phyloP scores from a whole-genome alignment of 2,797 vertebrate genomes.

The Enteromius viviparus region DNA sequence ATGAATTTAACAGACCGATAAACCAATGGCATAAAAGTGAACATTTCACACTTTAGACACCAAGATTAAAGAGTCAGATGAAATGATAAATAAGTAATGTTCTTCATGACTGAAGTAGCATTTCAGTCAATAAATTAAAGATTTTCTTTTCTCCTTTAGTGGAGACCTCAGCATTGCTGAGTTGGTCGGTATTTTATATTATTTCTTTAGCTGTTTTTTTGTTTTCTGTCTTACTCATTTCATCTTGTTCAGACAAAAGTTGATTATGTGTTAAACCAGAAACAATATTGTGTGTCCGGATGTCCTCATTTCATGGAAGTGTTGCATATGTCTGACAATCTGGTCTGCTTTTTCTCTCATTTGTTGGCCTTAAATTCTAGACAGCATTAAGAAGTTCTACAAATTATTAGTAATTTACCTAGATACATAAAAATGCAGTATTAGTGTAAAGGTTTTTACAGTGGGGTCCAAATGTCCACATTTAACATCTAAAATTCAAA shows the following conservation, averaged over 20 bases:
- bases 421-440: background rate
- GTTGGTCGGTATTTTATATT: slow-evolving; percentile 22
- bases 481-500: background rate
- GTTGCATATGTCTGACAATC: slow-evolving; percentile 48
- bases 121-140: slow-evolving; percentile 38
- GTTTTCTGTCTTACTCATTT: slow-evolving; percentile 49
- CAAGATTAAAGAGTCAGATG: slow-evolving; percentile 36
- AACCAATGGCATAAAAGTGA: slow-evolving; percentile 41
- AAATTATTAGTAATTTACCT: background rate
- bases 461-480: slow-evolving; percentile 7
- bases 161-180: slow-evolving; percentile 48
- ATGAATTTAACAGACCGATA: slow-evolving; percentile 38
- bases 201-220: slow-evolving; percentile 38
- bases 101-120: slow-evolving; percentile 27
- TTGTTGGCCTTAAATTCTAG: slow-evolving; percentile 28
- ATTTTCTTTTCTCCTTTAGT: slow-evolving; percentile 43
- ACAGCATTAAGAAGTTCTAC: background rate
- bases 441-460: slow-evolving; percentile 9
- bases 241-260: slow-evolving; percentile 51
- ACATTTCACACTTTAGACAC: slow-evolving; percentile 22
- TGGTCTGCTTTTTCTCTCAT: slow-evolving; percentile 44
- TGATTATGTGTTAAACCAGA: slow-evolving; percentile 42
- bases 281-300: slow-evolving; percentile 49
- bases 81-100: slow-evolving; percentile 43
- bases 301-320: slow-evolving; percentile 54